Evolutionary conservation across 2,113 vertebrate genomes (phyloP).

Genomic region (Gallinago undulata): DNA sequence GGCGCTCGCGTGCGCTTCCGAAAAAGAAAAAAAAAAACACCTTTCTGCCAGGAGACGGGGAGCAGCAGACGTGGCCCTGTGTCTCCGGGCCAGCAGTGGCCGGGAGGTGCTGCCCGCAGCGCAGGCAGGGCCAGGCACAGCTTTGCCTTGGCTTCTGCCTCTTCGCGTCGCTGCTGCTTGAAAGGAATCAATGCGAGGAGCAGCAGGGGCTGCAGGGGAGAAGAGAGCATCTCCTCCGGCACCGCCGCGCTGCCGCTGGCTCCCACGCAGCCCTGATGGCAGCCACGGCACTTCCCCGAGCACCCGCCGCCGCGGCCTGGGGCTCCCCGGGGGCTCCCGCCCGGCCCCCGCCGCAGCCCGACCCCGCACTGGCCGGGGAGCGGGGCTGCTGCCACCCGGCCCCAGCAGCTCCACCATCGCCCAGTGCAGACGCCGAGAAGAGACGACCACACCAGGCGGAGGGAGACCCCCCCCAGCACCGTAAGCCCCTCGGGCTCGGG

Average conservation of each 20-base stretch:
- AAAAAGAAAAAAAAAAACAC: background rate
- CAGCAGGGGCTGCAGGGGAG: background rate
- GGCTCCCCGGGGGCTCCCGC: fast-evolving
- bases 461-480: fast-evolving
- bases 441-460: fast-evolving
- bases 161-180: background rate
- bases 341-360: fast-evolving
- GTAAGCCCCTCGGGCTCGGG: fast-evolving
- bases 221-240: background rate
- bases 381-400: fast-evolving
- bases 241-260: background rate
- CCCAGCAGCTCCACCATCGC: background rate
- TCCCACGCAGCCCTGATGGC: background rate
- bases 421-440: fast-evolving
- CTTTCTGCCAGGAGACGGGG: background rate
- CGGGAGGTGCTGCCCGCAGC: background rate
- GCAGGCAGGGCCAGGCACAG: background rate
- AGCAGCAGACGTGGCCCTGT: background rate
- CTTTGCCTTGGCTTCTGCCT: background rate
- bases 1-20: fast-evolving
- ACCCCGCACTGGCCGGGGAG: background rate
- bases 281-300: fast-evolving
- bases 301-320: background rate
- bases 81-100: background rate
- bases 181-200: background rate